Conservation (phyloP, 1,140 invertebrate species). For the Dendroctonus valens region DNA sequence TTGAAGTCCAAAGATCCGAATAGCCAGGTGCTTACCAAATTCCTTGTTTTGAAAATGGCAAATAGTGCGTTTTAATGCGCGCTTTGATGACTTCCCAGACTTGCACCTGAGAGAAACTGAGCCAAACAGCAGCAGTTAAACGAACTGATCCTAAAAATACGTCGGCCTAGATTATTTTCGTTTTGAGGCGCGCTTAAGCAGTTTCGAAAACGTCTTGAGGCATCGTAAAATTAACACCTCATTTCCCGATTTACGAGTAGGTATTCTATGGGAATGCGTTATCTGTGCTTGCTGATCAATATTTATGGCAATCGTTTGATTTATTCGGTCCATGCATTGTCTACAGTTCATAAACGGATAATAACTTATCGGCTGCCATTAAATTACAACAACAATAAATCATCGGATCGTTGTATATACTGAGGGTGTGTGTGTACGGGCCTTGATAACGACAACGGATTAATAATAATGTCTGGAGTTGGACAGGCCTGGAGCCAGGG, state of each 20-base stretch:
- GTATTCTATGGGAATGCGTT: neutral
- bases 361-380: neutral
- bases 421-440: too few relatives aligned
- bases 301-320: neutral
- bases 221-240: conserved; percentile 1
- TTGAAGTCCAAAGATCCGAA: too few relatives aligned
- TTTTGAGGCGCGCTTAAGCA: neutral
- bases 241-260: neutral
- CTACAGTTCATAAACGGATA: neutral
- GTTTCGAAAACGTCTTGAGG: neutral
- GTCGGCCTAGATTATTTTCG: neutral
- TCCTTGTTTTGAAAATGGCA: too few relatives aligned
- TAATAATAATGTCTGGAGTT: too few relatives aligned
- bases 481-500: too few relatives aligned
- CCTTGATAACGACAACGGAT: too few relatives aligned
- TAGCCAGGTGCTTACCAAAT: too few relatives aligned
- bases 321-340: neutral
- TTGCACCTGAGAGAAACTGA: too few relatives aligned
- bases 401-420: too few relatives aligned
- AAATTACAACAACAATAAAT: neutral
- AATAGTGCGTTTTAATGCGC: too few relatives aligned
- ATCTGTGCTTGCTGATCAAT: neutral
- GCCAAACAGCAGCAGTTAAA: neutral
- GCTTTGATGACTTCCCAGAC: too few relatives aligned
- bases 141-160: conserved; percentile 1